These are phyloP conservation scores for Platycheirus albimanus DNA, from an alignment of 2,888 invertebrate genomes.

Conservation along the genomic window DNA sequence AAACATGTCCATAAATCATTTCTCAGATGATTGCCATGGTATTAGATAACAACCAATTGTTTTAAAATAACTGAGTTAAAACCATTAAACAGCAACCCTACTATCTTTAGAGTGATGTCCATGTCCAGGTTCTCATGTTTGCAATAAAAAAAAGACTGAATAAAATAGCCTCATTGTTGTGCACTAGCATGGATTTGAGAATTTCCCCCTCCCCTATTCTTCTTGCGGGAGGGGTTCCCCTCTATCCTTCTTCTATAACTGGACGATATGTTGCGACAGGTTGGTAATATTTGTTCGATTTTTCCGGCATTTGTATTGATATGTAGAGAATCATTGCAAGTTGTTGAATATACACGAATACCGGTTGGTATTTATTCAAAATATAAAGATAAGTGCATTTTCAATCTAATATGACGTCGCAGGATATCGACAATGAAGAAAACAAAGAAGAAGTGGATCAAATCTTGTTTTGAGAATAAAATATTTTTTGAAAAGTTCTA, in stretches of 20 bases:
- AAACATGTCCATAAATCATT: too few species aligned
- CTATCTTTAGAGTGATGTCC: conserved; percentile 26
- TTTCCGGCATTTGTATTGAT: conserved; percentile 66
- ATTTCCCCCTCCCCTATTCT: background rate
- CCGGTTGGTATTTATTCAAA: conserved; percentile 60
- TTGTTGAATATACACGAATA: conserved; percentile 51
- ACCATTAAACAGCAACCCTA: conserved; percentile 22
- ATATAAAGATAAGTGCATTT: conserved; percentile 40
- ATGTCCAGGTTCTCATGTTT: conserved; percentile 34
- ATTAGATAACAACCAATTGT: too few species aligned
- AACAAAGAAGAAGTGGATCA: conserved; percentile 31
- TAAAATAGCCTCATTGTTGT: conserved; percentile 68
- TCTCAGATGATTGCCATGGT: too few species aligned
- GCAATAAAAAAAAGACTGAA: conserved; percentile 26
- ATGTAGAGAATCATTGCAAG: conserved; percentile 59
- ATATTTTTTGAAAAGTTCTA: too few species aligned
- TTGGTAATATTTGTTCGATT: conserved; percentile 70
- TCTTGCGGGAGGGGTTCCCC: background rate
- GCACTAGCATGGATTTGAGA: conserved; percentile 40
- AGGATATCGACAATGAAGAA: conserved; percentile 24
- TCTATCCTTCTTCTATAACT: conserved; percentile 5
- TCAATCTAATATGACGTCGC: conserved; percentile 16
- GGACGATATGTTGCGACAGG: conserved; percentile 70
- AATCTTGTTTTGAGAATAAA: conserved; percentile 24
- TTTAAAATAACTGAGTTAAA: background rate